Evolutionary conservation across 2,113 vertebrate species (phyloP).

Genomic region (Arvicanthis niloticus): DNA sequence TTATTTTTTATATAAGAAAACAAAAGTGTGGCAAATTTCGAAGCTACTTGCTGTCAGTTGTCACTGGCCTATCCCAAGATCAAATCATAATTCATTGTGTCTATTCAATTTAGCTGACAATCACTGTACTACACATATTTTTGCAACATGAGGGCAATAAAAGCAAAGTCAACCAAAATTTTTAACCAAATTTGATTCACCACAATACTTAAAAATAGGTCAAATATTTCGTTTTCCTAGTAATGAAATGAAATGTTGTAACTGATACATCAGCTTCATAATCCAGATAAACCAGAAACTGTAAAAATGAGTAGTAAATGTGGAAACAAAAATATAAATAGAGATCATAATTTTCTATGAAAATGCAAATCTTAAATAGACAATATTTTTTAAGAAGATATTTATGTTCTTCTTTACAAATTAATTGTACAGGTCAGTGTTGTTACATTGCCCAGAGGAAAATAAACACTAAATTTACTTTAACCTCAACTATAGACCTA

Average conservation of each 20-base stretch:
- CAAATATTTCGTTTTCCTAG: conserved; percentile 7
- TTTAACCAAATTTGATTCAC: not conserved
- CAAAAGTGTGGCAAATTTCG: not conserved
- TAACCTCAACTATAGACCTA: not conserved
- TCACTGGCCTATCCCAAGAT: not conserved
- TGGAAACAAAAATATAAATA: not conserved
- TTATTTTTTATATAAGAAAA: not conserved
- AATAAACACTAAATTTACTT: not conserved
- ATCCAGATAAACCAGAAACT: not conserved
- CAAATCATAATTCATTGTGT: not conserved
- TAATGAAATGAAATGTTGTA: conserved; percentile 4
- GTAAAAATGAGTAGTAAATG: not conserved
- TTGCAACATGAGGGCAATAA: not conserved
- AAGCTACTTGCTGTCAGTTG: not conserved
- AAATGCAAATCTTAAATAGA: not conserved
- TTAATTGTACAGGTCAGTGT: not conserved
- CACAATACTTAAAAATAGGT: not conserved
- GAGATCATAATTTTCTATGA: not conserved
- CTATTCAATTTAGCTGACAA: not conserved
- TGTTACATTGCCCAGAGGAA: not conserved
- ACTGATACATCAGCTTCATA: not conserved
- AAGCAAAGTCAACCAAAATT: not conserved
- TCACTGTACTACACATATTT: not conserved
- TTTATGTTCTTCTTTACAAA: not conserved
- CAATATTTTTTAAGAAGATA: not conserved